A percentile compares a stretch with the other conserved stretches of the same genome.
These are phyloP conservation scores for Charaxes varanes DNA, from an alignment of 1,140 invertebrate species.

Conservation along the genomic window DNA sequence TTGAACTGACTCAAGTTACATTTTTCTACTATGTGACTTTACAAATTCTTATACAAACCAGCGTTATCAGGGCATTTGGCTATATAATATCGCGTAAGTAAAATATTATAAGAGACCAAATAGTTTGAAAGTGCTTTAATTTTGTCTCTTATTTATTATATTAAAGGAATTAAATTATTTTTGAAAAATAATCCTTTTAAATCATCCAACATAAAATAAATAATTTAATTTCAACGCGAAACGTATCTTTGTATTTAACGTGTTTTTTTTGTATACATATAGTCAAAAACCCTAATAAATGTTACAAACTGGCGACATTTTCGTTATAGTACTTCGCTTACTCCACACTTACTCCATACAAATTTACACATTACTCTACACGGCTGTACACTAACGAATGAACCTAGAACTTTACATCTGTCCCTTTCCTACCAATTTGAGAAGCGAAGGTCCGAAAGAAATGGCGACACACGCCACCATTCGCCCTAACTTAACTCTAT, in stretches of 20 bases:
- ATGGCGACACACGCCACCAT: constrained; percentile 28
- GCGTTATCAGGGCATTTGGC: constrained; percentile 5
- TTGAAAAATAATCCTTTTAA: too few relatives aligned
- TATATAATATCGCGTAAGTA: not conserved
- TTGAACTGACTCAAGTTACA: constrained; percentile 24
- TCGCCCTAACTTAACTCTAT: constrained; percentile 62
- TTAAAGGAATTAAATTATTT: too few relatives aligned
- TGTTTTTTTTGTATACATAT: too few relatives aligned
- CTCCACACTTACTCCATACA: constrained; percentile 3
- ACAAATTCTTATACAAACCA: constrained; percentile 15
- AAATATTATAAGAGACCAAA: too few relatives aligned
- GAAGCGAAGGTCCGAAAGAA: constrained; percentile 24
- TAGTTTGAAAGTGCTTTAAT: too few relatives aligned
- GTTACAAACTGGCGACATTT: constrained; percentile 3
- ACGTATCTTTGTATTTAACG: too few relatives aligned
- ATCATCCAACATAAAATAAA: not conserved
- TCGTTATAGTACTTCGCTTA: constrained; percentile 12
- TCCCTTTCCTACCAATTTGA: constrained; percentile 17
- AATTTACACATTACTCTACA: constrained; percentile 14
- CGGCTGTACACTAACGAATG: constrained; percentile 16
- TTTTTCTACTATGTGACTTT: constrained; percentile 24
- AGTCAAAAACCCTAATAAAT: constrained; percentile 4
- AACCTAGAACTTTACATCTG: constrained; percentile 12
- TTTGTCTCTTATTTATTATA: too few relatives aligned
- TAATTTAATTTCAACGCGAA: not conserved